A percentile compares a stretch with the other conserved stretches of the same genome.
These are phyloP conservation scores for Amphiprion clarkii DNA, from an alignment of 2,797 vertebrate genomes.

Conservation along the genomic window DNA sequence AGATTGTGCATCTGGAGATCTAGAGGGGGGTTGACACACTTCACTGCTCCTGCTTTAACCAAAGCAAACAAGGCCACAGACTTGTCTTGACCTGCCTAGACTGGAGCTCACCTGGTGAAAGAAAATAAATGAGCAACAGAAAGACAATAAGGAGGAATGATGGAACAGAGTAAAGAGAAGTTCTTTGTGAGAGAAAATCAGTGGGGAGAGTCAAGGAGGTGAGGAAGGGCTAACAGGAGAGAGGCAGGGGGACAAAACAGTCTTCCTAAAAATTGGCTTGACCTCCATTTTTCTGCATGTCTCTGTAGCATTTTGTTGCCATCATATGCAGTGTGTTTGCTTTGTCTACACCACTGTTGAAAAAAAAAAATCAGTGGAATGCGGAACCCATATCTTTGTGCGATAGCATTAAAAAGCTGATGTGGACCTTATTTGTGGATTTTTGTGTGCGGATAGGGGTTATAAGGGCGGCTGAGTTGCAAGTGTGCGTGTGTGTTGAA, in stretches of 20 bases:
- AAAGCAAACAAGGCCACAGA: slow-evolving; percentile 55
- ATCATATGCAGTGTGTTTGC: slow-evolving; percentile 62
- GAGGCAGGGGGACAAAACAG: neutral
- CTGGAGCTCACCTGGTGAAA: slow-evolving; percentile 57
- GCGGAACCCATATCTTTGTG: slow-evolving; percentile 41
- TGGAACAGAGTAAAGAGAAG: slow-evolving; percentile 15
- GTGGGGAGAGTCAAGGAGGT: neutral
- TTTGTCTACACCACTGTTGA: slow-evolving; percentile 65
- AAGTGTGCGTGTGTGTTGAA: slow-evolving; percentile 23
- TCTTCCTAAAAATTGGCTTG: slow-evolving; percentile 1
- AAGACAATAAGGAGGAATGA: slow-evolving; percentile 23
- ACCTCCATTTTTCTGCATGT: slow-evolving; percentile 14
- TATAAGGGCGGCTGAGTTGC: slow-evolving; percentile 12
- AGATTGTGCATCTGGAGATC: neutral
- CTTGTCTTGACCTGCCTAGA: slow-evolving; percentile 75
- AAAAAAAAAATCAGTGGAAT: slow-evolving; percentile 53
- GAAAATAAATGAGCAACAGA: slow-evolving; percentile 2
- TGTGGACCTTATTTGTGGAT: slow-evolving; percentile 61
- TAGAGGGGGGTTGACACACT: slow-evolving; percentile 30
- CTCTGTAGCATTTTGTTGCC: slow-evolving; percentile 48
- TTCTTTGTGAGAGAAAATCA: neutral
- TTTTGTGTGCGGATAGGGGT: slow-evolving; percentile 40
- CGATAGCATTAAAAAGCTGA: slow-evolving; percentile 60
- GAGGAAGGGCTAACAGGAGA: neutral
- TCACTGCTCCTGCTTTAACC: slow-evolving; percentile 50